phyloP scores from a whole-genome alignment of 2,888 invertebrate species.

The Caenorhabditis macrosperma region DNA sequence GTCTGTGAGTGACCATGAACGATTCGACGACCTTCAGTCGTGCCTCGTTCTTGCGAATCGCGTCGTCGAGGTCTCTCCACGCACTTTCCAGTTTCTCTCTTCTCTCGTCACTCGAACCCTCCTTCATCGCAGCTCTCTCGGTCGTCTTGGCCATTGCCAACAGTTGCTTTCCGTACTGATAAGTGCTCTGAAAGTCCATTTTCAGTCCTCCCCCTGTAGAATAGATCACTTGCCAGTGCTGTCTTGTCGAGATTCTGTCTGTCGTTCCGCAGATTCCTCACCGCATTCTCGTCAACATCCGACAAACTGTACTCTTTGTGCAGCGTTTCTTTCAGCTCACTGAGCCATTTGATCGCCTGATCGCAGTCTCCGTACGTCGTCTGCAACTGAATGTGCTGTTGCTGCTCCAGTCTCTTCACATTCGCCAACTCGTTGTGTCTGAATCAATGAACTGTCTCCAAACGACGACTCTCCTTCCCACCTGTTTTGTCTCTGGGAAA shows the following conservation, averaged over 20 bases:
- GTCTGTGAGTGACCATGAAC: constrained; percentile 64
- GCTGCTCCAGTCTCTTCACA: constrained; percentile 87
- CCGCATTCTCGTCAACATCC: constrained; percentile 83
- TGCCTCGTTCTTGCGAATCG: constrained; percentile 67
- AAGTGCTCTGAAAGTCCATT: constrained; percentile 85
- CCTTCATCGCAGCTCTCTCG: constrained; percentile 38
- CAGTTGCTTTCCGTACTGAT: constrained; percentile 88
- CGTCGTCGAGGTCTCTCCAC: constrained; percentile 64
- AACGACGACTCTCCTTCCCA: neutral
- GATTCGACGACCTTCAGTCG: constrained; percentile 64
- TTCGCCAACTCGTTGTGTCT: constrained; percentile 86
- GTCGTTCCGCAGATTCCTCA: constrained; percentile 87
- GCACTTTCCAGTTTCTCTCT: constrained; percentile 64
- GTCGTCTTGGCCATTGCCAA: constrained; percentile 85
- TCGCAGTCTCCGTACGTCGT: constrained; percentile 87
- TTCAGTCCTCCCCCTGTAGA: neutral
- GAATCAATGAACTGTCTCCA: constrained; percentile 3
- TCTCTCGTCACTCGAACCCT: constrained; percentile 40
- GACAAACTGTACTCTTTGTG: constrained; percentile 79
- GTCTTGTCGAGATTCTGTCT: constrained; percentile 88
- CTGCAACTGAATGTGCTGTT: constrained; percentile 87
- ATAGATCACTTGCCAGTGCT: constrained; percentile 84
- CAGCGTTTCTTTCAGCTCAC: constrained; percentile 87
- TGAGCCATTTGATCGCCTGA: constrained; percentile 87
- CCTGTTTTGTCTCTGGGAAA: constrained; percentile 49